Evolutionary conservation across 1,140 invertebrate genomes (phyloP).

Genomic region (Penaeus chinensis): DNA sequence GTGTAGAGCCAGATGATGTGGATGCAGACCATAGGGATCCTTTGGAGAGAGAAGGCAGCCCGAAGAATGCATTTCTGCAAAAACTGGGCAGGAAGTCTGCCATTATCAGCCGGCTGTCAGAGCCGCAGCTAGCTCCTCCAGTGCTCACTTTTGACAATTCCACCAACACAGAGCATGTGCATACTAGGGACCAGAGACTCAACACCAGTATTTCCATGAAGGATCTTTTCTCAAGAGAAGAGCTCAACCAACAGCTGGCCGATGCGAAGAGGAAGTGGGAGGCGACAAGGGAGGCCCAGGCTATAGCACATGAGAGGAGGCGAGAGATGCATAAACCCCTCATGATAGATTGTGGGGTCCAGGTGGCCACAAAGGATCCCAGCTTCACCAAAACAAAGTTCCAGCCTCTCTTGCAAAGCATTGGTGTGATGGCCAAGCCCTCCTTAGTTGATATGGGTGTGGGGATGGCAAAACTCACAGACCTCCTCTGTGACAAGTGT

Average conservation of each 20-base stretch:
- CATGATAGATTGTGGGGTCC: conserved; percentile 63
- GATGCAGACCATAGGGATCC: conserved; percentile 48
- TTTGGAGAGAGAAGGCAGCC: conserved; percentile 37
- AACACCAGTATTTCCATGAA: conserved; percentile 66
- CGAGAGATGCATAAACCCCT: conserved; percentile 45
- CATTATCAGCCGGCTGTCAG: conserved; percentile 65
- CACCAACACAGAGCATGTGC: conserved; percentile 66
- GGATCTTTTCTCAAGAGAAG: conserved; percentile 55
- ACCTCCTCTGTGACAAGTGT: conserved; percentile 72
- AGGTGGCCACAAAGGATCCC: conserved; percentile 65
- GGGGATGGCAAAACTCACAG: conserved; percentile 69
- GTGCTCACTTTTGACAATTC: conserved; percentile 65
- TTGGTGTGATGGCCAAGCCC: conserved; percentile 67
- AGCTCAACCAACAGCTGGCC: conserved; percentile 59
- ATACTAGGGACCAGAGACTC: conserved; percentile 63
- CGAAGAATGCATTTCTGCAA: conserved; percentile 56
- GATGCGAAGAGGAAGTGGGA: conserved; percentile 46
- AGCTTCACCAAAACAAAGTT: conserved; percentile 56
- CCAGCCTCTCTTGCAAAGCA: conserved; percentile 47
- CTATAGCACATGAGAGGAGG: background rate
- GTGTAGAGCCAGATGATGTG: conserved; percentile 34
- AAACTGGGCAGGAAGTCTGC: conserved; percentile 63
- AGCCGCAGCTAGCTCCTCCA: conserved; percentile 61
- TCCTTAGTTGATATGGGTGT: conserved; percentile 69
- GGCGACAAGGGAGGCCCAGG: conserved; percentile 28